These are phyloP conservation scores for Corynorhinus townsendii DNA, from an alignment of 2,113 vertebrate species.

Conservation along the genomic window DNA sequence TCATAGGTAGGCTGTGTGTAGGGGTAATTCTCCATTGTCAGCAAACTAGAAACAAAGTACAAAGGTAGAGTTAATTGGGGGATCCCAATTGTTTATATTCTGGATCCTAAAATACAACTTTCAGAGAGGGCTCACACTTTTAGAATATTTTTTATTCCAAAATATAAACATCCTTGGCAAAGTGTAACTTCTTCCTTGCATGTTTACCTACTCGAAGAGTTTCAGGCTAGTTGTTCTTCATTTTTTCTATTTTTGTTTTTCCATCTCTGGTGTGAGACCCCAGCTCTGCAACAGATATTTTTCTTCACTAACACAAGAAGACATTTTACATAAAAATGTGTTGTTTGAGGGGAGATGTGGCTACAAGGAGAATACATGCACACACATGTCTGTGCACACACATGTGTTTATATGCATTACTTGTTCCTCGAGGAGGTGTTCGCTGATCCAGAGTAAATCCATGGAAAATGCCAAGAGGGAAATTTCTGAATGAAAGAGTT, in stretches of 20 bases:
- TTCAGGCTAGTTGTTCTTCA: not conserved
- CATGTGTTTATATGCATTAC: not conserved
- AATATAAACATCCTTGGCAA: not conserved
- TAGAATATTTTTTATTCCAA: not conserved
- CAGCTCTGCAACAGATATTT: not conserved
- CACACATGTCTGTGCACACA: not conserved
- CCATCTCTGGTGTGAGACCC: not conserved
- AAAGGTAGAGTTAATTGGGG: not conserved
- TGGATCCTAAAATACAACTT: not conserved
- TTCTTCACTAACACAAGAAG: not conserved
- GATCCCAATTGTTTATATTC: not conserved
- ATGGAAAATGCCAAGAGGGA: not conserved
- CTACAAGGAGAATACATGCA: not conserved
- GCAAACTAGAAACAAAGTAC: not conserved
- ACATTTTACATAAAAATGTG: not conserved
- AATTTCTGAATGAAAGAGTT: slow-evolving; percentile 13
- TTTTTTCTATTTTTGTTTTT: not conserved
- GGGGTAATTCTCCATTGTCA: not conserved
- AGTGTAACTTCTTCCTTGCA: not conserved
- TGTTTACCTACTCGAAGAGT: not conserved
- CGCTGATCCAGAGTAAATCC: not conserved
- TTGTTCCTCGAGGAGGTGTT: not conserved
- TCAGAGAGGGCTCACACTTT: not conserved
- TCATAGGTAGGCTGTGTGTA: not conserved
- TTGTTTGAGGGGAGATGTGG: not conserved